Evolutionary conservation across 2,113 vertebrate species (phyloP), one percentile per base, ranked within the genome.

Genomic region (Haplotaxodon microlepis): DNA sequence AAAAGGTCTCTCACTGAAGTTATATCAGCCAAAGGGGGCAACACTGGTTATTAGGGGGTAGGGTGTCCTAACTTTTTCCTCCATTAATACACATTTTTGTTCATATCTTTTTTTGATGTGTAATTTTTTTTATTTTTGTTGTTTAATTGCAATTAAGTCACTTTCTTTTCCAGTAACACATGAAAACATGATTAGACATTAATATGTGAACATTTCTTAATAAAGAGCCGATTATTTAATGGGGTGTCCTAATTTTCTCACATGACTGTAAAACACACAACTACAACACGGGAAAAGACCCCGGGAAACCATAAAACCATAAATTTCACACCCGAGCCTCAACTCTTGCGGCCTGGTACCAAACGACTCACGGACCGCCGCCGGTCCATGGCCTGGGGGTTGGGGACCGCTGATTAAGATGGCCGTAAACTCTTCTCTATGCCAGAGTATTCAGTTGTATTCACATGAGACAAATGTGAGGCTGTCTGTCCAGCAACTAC

Each of bases 241-340:
- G 56, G 27, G 13, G 27, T 59, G 56, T 31, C 3, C 27, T 59
- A 29, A 29, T 59, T 59, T 59, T 59, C 56, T 59, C 3, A 29
- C 56, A 59, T 59, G 56, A 29, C 8, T 59, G 56, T 59, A 16
- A 29, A 29, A 29, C 27, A 59, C 5, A 0, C 56, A 29, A 59
- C 27, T 31, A 59, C 0, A 29, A 29, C 27, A 0, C 0, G 8
- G 27, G 27, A 59, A 59, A 59, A 59, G 14, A 59, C 14, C 27
- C 56, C 0, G 8, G 56, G 56, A 59, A 57, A 1, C 21, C 21
- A 56, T 14, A 27, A 56, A 59, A 31, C 56, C 56, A 59, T 59
- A 1, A 29, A 2, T 31, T 59, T 59, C 27, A 59, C 56, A 31
- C 56, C 27, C 2, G 8, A 59, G 56, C 56, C 56, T 59, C 56